These are phyloP conservation scores for Seira ritae DNA, from an alignment of 2,888 invertebrate species.

Conservation along the genomic window DNA sequence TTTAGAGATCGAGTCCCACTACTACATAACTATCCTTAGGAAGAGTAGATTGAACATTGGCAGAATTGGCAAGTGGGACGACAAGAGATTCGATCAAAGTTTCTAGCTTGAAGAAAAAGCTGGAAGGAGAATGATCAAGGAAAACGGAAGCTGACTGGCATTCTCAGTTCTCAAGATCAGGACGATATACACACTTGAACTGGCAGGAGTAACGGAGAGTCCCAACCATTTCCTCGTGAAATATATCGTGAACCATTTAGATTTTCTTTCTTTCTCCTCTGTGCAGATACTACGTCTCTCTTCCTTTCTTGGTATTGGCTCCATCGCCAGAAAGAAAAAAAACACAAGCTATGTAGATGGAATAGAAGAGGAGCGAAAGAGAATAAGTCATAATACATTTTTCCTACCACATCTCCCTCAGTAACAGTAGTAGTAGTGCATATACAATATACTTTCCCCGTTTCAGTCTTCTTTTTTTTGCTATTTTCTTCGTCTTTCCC, in stretches of 20 bases:
- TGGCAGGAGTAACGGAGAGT: neutral
- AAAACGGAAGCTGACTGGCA: constrained; percentile 58
- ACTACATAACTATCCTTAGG: neutral
- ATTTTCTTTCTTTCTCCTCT: neutral
- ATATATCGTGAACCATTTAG: constrained; percentile 4
- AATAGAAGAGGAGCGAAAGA: neutral
- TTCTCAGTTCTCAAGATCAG: constrained; percentile 51
- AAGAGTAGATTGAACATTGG: constrained; percentile 20
- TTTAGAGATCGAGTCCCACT: neutral
- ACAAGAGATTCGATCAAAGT: constrained; percentile 50
- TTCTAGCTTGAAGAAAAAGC: constrained; percentile 28
- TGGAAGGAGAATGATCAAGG: constrained; percentile 52
- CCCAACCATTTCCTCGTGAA: neutral
- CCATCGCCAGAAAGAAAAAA: neutral
- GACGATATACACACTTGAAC: constrained; percentile 18
- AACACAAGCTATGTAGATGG: neutral
- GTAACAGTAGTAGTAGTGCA: too few relatives aligned
- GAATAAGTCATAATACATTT: constrained; percentile 11
- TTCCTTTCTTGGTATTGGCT: neutral
- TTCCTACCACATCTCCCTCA: neutral
- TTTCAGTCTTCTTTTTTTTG: too few relatives aligned
- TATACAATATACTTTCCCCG: neutral
- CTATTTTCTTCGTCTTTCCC: too few relatives aligned
- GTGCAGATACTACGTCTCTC: too few relatives aligned
- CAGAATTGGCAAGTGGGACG: constrained; percentile 52